Conservation (phyloP, 1,140 invertebrate genomes). For the Amphibalanus amphitrite region DNA sequence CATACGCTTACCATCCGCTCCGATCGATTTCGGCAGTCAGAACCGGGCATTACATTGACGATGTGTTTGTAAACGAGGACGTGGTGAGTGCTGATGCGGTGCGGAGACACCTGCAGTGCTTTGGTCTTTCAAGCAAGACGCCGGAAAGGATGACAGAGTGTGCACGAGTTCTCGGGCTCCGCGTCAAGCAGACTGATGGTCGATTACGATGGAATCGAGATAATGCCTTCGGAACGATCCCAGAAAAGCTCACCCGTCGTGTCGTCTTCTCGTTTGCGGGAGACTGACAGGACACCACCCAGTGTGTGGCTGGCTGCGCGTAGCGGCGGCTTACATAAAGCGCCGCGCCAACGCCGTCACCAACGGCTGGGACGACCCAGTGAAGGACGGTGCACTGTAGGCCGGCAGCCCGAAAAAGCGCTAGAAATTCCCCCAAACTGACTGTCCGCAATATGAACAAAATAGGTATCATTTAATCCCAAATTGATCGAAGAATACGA, state of each 20-base stretch:
- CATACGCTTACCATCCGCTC: too few relatives aligned
- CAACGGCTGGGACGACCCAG: slow-evolving; percentile 4
- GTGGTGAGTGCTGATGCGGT: neutral
- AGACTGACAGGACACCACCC: slow-evolving; percentile 6
- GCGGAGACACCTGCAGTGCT: neutral
- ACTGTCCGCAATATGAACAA: too few relatives aligned
- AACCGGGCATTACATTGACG: slow-evolving; percentile 8
- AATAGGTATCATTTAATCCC: too few relatives aligned
- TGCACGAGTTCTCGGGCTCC: slow-evolving; percentile 3
- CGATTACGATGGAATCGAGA: neutral
- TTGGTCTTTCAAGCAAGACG: neutral
- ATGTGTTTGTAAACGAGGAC: slow-evolving; percentile 8
- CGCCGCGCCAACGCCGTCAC: slow-evolving; percentile 7
- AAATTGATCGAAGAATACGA: too few relatives aligned
- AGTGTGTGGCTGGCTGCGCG: slow-evolving; percentile 8
- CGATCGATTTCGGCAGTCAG: too few relatives aligned
- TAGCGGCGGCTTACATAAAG: slow-evolving; percentile 10
- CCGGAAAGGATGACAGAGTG: neutral
- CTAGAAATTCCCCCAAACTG: too few relatives aligned
- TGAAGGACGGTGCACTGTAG: slow-evolving; percentile 6
- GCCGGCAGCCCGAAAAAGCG: too few relatives aligned
- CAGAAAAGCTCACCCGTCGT: neutral
- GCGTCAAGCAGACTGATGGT: neutral
- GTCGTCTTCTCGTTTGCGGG: slow-evolving; percentile 1
- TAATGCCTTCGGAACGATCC: neutral